A percentile compares a stretch with the other conserved stretches of the same genome.
Evolutionary conservation across 2,888 invertebrate species (phyloP).

Genomic region (Dryadula phaetusa): DNA sequence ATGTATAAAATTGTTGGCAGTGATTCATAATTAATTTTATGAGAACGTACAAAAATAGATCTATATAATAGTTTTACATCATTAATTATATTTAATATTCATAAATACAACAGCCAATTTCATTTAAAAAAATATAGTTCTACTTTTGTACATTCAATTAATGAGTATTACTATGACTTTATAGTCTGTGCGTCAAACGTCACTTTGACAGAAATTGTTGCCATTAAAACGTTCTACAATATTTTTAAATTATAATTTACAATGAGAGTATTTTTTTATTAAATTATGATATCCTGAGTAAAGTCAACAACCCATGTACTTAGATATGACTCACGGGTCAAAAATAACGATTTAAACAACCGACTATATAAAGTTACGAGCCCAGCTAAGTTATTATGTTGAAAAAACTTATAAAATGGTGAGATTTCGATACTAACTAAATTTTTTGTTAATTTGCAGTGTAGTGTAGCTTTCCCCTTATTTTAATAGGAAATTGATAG

Average conservation of each 20-base stretch:
- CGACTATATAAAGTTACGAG: slow-evolving; percentile 8
- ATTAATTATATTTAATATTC: slow-evolving; percentile 15
- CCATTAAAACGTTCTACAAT: slow-evolving; percentile 7
- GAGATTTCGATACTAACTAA: not conserved
- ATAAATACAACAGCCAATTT: slow-evolving; percentile 38
- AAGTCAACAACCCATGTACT: slow-evolving; percentile 7
- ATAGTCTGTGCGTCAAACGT: not conserved
- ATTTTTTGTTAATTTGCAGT: too few species aligned
- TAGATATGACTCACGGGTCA: slow-evolving; percentile 11
- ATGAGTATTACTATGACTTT: slow-evolving; percentile 29
- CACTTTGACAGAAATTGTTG: not conserved
- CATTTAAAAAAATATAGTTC: slow-evolving; percentile 3
- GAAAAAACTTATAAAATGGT: not conserved
- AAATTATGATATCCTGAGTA: slow-evolving; percentile 10
- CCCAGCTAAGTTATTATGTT: not conserved
- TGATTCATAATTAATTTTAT: slow-evolving; percentile 18
- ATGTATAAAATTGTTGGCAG: slow-evolving; percentile 38
- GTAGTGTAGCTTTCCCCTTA: not conserved
- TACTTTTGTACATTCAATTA: slow-evolving; percentile 18
- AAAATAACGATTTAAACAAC: slow-evolving; percentile 13
- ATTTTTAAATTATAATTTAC: slow-evolving; percentile 19
- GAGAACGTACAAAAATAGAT: slow-evolving; percentile 31
- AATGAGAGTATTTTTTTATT: slow-evolving; percentile 14
- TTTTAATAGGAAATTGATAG: too few species aligned
- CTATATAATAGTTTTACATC: slow-evolving; percentile 11